Conservation (phyloP, 2,797 vertebrate species). For the Peromyscus nudipes region DNA sequence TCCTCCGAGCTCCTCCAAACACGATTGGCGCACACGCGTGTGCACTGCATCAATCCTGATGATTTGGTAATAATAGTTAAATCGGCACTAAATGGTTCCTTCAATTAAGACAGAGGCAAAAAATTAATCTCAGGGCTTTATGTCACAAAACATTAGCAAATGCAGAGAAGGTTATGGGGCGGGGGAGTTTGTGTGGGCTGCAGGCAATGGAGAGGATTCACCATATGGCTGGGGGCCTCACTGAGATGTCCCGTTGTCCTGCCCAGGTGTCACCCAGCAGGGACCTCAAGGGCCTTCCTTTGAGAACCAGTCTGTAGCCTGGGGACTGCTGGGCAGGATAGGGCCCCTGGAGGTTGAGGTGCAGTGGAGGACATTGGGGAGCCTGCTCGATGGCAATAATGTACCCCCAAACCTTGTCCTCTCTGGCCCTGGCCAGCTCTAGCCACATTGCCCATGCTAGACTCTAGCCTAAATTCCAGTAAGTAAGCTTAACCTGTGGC, state of each 20-base stretch:
- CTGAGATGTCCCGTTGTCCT: neutral
- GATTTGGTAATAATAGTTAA: slow-evolving; percentile 90
- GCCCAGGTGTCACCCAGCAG: neutral
- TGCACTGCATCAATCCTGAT: slow-evolving; percentile 87
- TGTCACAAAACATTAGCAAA: slow-evolving; percentile 89
- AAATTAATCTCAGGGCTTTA: slow-evolving; percentile 88
- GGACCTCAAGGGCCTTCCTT: neutral
- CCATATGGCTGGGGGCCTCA: slow-evolving; percentile 69
- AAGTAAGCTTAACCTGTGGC: neutral
- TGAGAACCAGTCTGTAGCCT: neutral
- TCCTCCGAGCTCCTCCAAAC: slow-evolving; percentile 88
- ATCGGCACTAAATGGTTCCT: slow-evolving; percentile 91
- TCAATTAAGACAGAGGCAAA: slow-evolving; percentile 89
- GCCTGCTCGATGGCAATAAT: neutral
- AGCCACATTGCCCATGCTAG: accelerated
- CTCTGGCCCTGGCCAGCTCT: neutral
- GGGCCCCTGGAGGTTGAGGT: neutral
- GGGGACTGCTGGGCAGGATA: neutral
- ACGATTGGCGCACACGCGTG: slow-evolving; percentile 83
- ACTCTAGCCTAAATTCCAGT: accelerated
- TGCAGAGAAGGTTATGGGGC: slow-evolving; percentile 81
- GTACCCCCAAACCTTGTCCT: no score
- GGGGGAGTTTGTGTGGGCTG: slow-evolving; percentile 14
- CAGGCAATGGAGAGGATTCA: neutral
- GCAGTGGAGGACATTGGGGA: neutral